Conservation (phyloP, 2,797 vertebrate genomes). For the Pitangus sulphuratus region DNA sequence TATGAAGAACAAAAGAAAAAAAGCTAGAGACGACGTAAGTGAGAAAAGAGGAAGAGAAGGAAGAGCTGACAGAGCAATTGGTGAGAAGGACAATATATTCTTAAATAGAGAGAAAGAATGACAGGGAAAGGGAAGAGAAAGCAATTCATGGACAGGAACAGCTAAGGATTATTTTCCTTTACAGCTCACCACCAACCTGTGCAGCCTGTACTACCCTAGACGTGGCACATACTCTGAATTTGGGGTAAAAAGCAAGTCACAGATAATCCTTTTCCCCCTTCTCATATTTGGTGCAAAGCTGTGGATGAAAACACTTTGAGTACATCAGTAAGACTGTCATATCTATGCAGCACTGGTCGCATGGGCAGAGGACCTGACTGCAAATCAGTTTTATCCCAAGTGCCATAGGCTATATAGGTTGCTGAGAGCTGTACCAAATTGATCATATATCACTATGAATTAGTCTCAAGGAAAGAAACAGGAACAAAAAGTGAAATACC, state of each 20-base stretch:
- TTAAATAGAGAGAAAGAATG: neutral
- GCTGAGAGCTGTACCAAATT: neutral
- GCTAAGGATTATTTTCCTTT: neutral
- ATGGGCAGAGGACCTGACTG: neutral
- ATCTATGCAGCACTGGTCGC: neutral
- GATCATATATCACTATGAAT: neutral
- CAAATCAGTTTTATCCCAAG: neutral
- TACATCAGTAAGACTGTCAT: neutral
- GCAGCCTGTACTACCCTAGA: neutral
- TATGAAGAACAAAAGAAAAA: neutral
- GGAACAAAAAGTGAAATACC: neutral
- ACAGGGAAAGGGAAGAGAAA: neutral
- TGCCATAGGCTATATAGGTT: neutral
- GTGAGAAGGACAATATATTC: neutral
- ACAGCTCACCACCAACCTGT: neutral
- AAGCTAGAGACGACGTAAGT: neutral
- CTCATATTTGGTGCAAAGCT: neutral
- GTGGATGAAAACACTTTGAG: neutral
- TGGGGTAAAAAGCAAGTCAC: neutral
- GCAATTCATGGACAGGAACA: neutral
- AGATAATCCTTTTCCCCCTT: neutral
- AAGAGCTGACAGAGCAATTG: neutral
- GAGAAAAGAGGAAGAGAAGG: neutral
- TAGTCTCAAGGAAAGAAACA: neutral
- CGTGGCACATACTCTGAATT: neutral